phyloP scores from a whole-genome alignment of 2,888 invertebrate genomes.

The Hoplodrina blanda region DNA sequence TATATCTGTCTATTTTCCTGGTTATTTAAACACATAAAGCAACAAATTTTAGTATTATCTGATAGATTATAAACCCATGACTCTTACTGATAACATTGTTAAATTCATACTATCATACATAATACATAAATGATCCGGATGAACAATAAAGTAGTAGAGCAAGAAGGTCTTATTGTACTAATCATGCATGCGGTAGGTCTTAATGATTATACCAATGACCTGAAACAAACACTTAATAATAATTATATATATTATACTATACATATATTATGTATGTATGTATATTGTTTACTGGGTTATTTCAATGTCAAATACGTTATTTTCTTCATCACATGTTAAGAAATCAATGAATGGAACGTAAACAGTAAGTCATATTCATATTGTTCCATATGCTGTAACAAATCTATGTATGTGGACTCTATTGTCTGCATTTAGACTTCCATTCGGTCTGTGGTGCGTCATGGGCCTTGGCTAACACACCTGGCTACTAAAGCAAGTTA shows the following conservation, averaged over 20 bases:
- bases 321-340: not conserved
- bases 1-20: slow-evolving; percentile 1
- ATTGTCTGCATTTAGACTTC: not conserved
- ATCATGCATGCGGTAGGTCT: slow-evolving; percentile 22
- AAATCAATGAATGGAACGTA: not conserved
- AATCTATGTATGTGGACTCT: not conserved
- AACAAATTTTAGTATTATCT: not conserved
- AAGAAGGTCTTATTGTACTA: slow-evolving; percentile 39
- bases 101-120: slow-evolving; percentile 5
- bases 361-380: not conserved
- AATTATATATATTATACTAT: too few species aligned
- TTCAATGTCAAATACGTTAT: slow-evolving; percentile 29
- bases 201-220: slow-evolving; percentile 19
- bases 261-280: not conserved
- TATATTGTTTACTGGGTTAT: slow-evolving; percentile 26
- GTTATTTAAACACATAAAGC: not conserved
- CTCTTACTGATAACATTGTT: slow-evolving; percentile 30
- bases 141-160: slow-evolving; percentile 5
- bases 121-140: slow-evolving; percentile 32
- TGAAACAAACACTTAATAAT: slow-evolving; percentile 14
- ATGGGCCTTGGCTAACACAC: not conserved
- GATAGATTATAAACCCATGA: slow-evolving; percentile 13
- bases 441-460: not conserved
- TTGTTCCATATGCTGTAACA: not conserved
- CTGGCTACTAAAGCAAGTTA: not conserved